Percentiles rank a stretch among this genome's conserved stretches.
Evolutionary conservation across 1,140 invertebrate species (phyloP).

Genomic region (Drosophila pallidifrons): DNA sequence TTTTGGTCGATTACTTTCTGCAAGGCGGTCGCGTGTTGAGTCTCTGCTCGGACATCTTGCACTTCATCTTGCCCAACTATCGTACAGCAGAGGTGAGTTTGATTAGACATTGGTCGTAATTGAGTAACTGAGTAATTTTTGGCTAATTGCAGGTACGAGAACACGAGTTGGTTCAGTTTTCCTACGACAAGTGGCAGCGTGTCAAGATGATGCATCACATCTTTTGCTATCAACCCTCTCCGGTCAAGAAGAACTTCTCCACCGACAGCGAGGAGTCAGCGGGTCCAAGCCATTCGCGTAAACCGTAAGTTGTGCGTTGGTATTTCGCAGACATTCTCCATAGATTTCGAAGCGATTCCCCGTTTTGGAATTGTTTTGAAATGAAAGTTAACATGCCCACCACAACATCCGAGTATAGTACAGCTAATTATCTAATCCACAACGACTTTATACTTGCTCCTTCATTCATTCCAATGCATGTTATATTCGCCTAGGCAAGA

Average conservation of each 20-base stretch:
- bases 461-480: slow-evolving; percentile 19
- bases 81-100: slow-evolving; percentile 90
- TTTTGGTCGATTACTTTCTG: slow-evolving; percentile 90
- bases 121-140: neutral
- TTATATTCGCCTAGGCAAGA: neutral
- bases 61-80: slow-evolving; percentile 91
- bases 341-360: neutral
- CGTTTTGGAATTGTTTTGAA: slow-evolving; percentile 2
- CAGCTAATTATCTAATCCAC: neutral
- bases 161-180: slow-evolving; percentile 92
- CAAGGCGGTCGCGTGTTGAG: slow-evolving; percentile 91
- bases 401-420: neutral
- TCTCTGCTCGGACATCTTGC: slow-evolving; percentile 92
- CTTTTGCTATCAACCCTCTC: slow-evolving; percentile 94
- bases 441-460: neutral
- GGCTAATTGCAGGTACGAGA: slow-evolving; percentile 87
- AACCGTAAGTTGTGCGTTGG: slow-evolving; percentile 85
- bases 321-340: neutral
- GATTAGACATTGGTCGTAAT: neutral
- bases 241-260: slow-evolving; percentile 91
- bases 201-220: slow-evolving; percentile 94
- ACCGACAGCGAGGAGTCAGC: slow-evolving; percentile 87
- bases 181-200: slow-evolving; percentile 92
- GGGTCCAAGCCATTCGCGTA: slow-evolving; percentile 81
- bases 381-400: neutral